These are phyloP conservation scores for Synodontis membranacea DNA, from an alignment of 2,113 vertebrate genomes.

Conservation along the genomic window DNA sequence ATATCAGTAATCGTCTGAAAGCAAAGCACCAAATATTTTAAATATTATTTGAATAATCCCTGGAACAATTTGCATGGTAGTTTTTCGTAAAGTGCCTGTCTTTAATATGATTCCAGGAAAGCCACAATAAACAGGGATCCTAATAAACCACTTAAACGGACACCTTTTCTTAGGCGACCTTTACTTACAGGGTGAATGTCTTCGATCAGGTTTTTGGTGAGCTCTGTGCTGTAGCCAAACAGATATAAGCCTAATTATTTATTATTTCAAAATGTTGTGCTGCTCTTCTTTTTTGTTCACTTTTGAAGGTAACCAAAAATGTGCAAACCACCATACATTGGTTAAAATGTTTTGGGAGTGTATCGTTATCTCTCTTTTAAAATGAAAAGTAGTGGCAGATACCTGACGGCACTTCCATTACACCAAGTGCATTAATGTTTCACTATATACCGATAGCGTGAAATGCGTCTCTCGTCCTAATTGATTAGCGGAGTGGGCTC, in stretches of 20 bases:
- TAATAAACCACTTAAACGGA: not conserved
- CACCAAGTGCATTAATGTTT: conserved; percentile 58
- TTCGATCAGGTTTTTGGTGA: too few species aligned
- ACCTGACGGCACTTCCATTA: conserved; percentile 54
- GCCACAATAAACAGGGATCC: not conserved
- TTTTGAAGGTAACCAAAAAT: not conserved
- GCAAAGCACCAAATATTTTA: not conserved
- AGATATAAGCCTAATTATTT: not conserved
- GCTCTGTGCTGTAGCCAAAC: too few species aligned
- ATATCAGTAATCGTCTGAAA: not conserved
- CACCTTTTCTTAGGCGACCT: not conserved
- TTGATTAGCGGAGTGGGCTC: conserved; percentile 58
- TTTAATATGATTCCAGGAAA: not conserved
- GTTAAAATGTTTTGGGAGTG: not conserved
- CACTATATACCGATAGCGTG: conserved; percentile 59
- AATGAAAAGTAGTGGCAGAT: not conserved
- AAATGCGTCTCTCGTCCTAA: conserved; percentile 62
- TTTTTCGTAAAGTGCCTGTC: not conserved
- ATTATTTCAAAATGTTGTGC: not conserved
- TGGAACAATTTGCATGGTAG: not conserved
- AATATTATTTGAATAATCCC: not conserved
- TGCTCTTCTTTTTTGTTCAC: not conserved
- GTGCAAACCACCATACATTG: not conserved
- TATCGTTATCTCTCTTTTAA: not conserved
- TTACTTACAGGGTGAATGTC: not conserved